These are phyloP conservation scores for Oreochromis spilurus DNA, from an alignment of 2,113 vertebrate genomes.

Conservation along the genomic window DNA sequence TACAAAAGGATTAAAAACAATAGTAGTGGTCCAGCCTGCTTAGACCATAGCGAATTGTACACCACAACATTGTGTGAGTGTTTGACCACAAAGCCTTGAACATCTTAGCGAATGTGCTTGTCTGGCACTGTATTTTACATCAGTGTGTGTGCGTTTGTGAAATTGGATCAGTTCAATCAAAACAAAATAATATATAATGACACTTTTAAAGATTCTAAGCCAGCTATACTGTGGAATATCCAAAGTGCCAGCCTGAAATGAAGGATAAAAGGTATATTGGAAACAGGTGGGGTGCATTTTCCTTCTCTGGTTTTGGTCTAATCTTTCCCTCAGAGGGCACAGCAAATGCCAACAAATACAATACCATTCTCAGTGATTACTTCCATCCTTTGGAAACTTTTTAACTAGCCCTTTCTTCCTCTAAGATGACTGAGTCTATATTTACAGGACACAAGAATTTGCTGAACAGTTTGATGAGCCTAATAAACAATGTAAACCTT, in stretches of 20 bases:
- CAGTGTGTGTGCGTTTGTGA: not conserved
- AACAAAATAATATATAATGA: not conserved
- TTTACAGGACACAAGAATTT: not conserved
- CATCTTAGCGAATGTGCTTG: slow-evolving; percentile 16
- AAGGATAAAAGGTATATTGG: slow-evolving; percentile 39
- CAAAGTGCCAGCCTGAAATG: slow-evolving; percentile 24
- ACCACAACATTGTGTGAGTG: slow-evolving; percentile 23
- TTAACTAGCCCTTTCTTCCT: not conserved
- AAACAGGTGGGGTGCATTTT: slow-evolving; percentile 44
- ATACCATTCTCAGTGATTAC: slow-evolving; percentile 42
- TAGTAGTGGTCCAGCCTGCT: slow-evolving; percentile 31
- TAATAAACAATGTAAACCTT: slow-evolving; percentile 20
- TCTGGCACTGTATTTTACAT: slow-evolving; percentile 17
- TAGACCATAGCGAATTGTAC: slow-evolving; percentile 39
- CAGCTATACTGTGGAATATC: not conserved
- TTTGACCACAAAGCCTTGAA: slow-evolving; percentile 14
- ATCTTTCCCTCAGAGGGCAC: slow-evolving; percentile 38
- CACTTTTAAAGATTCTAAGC: slow-evolving; percentile 4
- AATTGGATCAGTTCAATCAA: not conserved
- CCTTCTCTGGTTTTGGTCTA: slow-evolving; percentile 42
- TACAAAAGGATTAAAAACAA: slow-evolving; percentile 63
- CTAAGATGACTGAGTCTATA: not conserved
- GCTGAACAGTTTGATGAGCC: slow-evolving; percentile 4
- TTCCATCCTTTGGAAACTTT: slow-evolving; percentile 48
- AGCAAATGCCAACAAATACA: slow-evolving; percentile 53